Percentiles rank a stretch among this genome's conserved stretches.
These are phyloP conservation scores for Limulus polyphemus DNA, from an alignment of 2,888 invertebrate genomes.

Conservation along the genomic window DNA sequence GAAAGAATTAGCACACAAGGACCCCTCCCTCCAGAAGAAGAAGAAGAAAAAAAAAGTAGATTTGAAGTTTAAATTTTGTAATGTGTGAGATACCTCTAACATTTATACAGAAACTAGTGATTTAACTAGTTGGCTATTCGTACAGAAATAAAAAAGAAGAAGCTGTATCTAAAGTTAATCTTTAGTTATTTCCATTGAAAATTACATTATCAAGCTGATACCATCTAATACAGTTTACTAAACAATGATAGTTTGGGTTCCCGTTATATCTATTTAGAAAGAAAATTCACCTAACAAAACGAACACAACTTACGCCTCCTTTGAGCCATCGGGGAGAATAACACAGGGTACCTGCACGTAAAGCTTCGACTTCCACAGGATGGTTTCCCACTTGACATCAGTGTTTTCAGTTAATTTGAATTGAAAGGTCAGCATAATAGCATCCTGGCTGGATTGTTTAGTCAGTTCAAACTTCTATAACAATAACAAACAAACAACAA, in stretches of 20 bases:
- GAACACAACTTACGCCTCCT: conserved; percentile 53
- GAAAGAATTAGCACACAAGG: too few species aligned
- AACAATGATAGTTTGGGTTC: neutral
- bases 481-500: too few species aligned
- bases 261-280: neutral
- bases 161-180: too few species aligned
- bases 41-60: too few species aligned
- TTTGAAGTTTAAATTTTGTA: too few species aligned
- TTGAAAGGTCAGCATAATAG: conserved; percentile 20
- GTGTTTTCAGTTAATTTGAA: conserved; percentile 21
- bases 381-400: conserved; percentile 58
- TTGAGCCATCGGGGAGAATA: conserved; percentile 77
- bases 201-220: too few species aligned
- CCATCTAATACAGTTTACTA: neutral
- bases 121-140: too few species aligned
- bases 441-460: conserved; percentile 20
- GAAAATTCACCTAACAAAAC: neutral
- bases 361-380: conserved; percentile 60
- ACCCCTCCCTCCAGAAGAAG: too few species aligned
- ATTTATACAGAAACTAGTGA: too few species aligned
- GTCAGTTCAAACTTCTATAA: conserved; percentile 14
- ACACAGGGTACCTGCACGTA: conserved; percentile 80
- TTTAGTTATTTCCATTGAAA: too few species aligned
- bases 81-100: too few species aligned
- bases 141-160: too few species aligned